Evolutionary conservation across 2,888 invertebrate genomes (phyloP), one percentile per base, ranked within the genome.

Genomic region (Zygaena filipendulae): DNA sequence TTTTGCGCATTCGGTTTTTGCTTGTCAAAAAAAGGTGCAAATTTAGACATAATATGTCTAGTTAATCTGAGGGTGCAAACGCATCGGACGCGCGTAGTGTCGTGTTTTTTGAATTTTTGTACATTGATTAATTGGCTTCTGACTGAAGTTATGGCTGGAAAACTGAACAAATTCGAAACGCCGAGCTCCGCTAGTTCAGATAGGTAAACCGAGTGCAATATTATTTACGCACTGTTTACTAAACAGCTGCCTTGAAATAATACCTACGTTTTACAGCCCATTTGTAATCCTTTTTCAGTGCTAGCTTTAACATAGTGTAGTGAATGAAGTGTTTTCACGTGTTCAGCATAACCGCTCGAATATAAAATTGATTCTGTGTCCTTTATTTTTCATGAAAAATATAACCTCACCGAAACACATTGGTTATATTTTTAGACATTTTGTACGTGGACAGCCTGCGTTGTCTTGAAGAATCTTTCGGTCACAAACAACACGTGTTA

Each of bases 161-260:
- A 71, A 59, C 59, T 80, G 60, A 84, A 82, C 53, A 86, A 84
- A 61, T 87, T 89, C 54, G 92, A 92, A 74, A 91, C 91, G 43
- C 91, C 92, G 48, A 93, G 93, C 63, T 93, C 93, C 35, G 93
- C 92, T 40, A 94, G 93, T 72, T 93, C 93, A 39, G 93, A 93
- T 81, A 92, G 92, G 92, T 92, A 87, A 75, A 62, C 46, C 54
- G 51, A 49, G 60, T 60, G 59, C 58, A 54, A 45, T 64, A 62
- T 61, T 57, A 54, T 60, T 48, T 49, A 44, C 39, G 44, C 44
- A 52, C 51, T 72, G 70, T 74, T 71, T 77, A 62, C 72, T 69
- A 55, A 57, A 64, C 77, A 77, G 75, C 75, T 75, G 75, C 64
- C 53, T 55, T 41, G 48, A 58, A 59, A 59, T 59, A 60, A 59